phyloP scores from a whole-genome alignment of 2,797 vertebrate genomes.

The Microtus californicus region DNA sequence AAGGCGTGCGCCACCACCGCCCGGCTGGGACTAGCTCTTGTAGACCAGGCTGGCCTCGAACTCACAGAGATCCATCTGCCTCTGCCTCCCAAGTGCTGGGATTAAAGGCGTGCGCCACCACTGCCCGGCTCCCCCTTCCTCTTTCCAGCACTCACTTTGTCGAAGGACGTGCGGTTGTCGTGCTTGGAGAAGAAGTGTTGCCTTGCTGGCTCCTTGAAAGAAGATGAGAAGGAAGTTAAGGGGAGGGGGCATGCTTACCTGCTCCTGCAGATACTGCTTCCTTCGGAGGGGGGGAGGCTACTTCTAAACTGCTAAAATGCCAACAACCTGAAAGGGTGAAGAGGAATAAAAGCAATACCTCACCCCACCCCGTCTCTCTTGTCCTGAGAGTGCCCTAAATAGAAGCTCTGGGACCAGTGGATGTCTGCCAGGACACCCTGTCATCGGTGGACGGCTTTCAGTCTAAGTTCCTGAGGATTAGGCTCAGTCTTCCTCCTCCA shows the following conservation, averaged over 20 bases:
- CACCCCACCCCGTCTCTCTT: background rate
- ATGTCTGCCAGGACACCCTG: background rate
- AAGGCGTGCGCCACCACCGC: no score
- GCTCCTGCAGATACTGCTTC: background rate
- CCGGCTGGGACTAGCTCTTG: no score
- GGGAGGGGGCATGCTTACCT: background rate
- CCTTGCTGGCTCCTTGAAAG: slow-evolving; percentile 78
- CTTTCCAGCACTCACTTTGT: slow-evolving; percentile 80
- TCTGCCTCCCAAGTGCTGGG: no score
- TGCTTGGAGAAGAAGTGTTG: slow-evolving; percentile 84
- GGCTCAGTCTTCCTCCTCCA: background rate
- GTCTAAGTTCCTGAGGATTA: background rate
- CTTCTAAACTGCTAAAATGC: background rate
- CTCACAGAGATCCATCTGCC: no score
- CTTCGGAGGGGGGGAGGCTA: background rate
- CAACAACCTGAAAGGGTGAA: slow-evolving; percentile 1
- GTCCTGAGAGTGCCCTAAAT: background rate
- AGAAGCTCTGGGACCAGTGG: background rate
- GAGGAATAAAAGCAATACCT: slow-evolving; percentile 14
- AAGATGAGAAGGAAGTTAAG: slow-evolving; percentile 57
- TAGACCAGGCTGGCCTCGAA: no score
- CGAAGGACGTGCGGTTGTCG: slow-evolving; percentile 84
- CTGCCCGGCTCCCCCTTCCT: background rate
- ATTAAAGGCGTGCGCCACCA: no score
- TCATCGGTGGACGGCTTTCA: background rate